Evolutionary conservation across 2,113 vertebrate species (phyloP), one percentile per base, ranked within the genome.

Genomic region (Gila orcuttii): DNA sequence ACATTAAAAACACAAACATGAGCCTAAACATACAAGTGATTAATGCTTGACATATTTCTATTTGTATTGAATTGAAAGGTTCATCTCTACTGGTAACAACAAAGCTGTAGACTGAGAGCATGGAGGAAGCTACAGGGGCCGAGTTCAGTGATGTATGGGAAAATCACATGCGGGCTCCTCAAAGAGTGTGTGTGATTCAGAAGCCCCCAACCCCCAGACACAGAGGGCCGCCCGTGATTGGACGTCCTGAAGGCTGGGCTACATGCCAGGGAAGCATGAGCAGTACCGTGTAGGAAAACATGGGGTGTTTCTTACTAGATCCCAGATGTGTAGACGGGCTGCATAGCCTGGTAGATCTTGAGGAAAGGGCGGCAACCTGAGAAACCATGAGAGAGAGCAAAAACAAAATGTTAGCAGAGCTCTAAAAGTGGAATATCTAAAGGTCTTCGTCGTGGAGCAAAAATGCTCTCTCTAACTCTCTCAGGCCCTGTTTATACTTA

Each of bases 341-440:
- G 98, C 98, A 99, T 99, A 89, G 97, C 96, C 93, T 99, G 98
- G 95, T 99, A 99, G 93, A 99, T 99, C 91, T 98, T 99, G 82
- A 99, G 96, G 88, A 99, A 99, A 6, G 98, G 98, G 66, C 97
- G 97, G 88, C 98, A 99, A 90, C 98, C 98, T 99, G 91, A 77
- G 31, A 71, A 47, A 81, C 19, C 36, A 17, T 45, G 21, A 83
- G 74, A 86, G 28, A 74, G 55, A 85, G 13, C 15, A 78, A 85
- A 59, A 84, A 78, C 79, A 86, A 75, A 81, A 39, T 21, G 33
- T 42, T 25, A 50, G 19, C 62, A 45, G 47, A 83, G 36, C 80
- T 92, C 85, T 50, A 83, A 33, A 39, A 50, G 74, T 77, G 25
- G 12, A 74, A 1, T 74, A 74, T 47, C 68, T 39, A 39, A 69